Conservation (phyloP, 23 tunicate genomes). For the Phallusia fumigata region DNA sequence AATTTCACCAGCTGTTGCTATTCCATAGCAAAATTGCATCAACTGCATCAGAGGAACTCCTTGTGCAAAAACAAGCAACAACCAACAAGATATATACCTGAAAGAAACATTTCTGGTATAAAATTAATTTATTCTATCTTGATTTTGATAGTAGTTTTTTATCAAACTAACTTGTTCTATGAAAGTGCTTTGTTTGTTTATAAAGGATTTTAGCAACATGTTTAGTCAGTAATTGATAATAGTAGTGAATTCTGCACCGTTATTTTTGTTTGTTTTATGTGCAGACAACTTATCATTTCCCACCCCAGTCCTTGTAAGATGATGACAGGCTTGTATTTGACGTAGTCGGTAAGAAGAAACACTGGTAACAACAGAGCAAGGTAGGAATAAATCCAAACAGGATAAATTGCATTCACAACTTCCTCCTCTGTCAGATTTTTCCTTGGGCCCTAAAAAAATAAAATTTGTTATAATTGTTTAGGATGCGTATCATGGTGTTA, state of each 20-base stretch:
- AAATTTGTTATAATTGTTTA: no score
- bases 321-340: constrained; percentile 86
- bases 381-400: constrained; percentile 92
- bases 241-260: no score
- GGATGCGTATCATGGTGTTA: no score
- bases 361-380: constrained; percentile 70
- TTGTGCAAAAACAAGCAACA: constrained; percentile 59
- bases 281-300: no score
- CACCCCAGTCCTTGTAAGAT: constrained; percentile 77
- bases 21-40: constrained; percentile 77
- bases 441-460: constrained; percentile 50
- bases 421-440: constrained; percentile 72
- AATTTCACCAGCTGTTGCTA: constrained; percentile 85
- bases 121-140: neutral
- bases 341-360: constrained; percentile 77
- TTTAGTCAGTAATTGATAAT: neutral
- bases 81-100: constrained; percentile 40
- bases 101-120: no score
- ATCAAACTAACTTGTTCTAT: no score
- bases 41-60: constrained; percentile 67
- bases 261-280: no score
- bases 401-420: constrained; percentile 74
- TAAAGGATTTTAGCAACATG: neutral
- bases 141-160: no score
- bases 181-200: neutral